Evolutionary conservation across 1,140 invertebrate genomes (phyloP).

Genomic region (Daktulosphaira vitifoliae): DNA sequence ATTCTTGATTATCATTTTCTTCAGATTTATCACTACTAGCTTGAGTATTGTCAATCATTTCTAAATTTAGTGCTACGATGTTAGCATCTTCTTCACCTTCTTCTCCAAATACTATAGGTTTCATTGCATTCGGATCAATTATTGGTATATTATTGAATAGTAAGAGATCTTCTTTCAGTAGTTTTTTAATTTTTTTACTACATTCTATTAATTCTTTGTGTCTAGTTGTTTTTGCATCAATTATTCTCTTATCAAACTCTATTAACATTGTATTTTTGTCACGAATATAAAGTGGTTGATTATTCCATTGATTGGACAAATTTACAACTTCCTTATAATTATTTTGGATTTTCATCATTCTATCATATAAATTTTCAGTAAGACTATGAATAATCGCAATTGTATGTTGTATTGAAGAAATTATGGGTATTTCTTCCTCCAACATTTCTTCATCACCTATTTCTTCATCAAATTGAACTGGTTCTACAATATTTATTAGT

Average conservation of each 20-base stretch:
- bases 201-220: slow-evolving; percentile 51
- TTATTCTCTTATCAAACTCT: not conserved
- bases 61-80: no score
- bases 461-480: not conserved
- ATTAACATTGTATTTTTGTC: slow-evolving; percentile 14
- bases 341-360: slow-evolving; percentile 4
- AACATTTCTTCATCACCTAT: not conserved
- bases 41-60: no score
- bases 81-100: not conserved
- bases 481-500: slow-evolving; percentile 3
- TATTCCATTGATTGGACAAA: slow-evolving; percentile 25
- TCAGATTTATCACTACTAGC: no score
- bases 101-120: not conserved
- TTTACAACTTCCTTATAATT: slow-evolving; percentile 13
- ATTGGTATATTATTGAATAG: slow-evolving; percentile 50
- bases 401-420: not conserved
- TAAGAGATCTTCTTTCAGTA: slow-evolving; percentile 57
- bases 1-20: not conserved
- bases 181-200: slow-evolving; percentile 48
- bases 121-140: slow-evolving; percentile 36
- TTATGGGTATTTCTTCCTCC: not conserved
- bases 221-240: slow-evolving; percentile 37
- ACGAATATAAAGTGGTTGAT: slow-evolving; percentile 2
- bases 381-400: slow-evolving; percentile 12
- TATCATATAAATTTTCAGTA: slow-evolving; percentile 16